Base-by-base conservation (phyloP, 2,113 vertebrate species). In the Pangasianodon gigas region DNA sequence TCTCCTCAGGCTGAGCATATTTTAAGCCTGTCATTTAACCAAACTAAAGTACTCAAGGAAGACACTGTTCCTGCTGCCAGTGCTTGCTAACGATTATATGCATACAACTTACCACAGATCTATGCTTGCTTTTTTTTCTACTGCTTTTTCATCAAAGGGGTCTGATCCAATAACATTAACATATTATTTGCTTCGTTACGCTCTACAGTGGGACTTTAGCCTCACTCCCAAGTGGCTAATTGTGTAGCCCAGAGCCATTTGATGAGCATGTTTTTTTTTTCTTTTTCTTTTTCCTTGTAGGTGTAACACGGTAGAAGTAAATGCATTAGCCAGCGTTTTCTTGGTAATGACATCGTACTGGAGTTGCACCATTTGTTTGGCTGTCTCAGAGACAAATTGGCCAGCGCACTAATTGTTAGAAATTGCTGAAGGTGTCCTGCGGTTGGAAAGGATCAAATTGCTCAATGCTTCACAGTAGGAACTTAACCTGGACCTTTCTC, bases 331-430 rank as follows among this genome's bases (percentile, higher is more conserved):
- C 67, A 48, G 88, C 87, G 48, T 58, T 88, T 46, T 83, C 74
- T 60, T 29, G 87, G 46, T 91, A 92, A 89, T 91, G 90, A 75
- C 84, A 58, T 90, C 18, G 32, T 83, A 44, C 87, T 89, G 86
- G 85, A 83, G 84, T 51, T 71, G 74, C 54, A 89, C 90, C 91
- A 89, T 94, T 93, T 89, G 90, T 92, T 88, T 83, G 54, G 87
- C 89, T 93, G 93, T 92, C 92, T 86, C 13, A 0, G n/a, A 93
- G 92, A 94, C 91, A 91, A 92, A 94, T 93, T 91, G 93, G 89
- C 92, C 74, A 60, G 79, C 62, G 85, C 19, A 62, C 60, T 94
- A 92, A 94, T 93, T 90, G 92, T 91, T 91, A 58, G 67, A 87
- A 91, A 85, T 79, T 88, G 87, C 90, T 75, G 89, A 88, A 91